phyloP scores from a whole-genome alignment of 2,113 vertebrate species.

The Dipodomys ordii region DNA sequence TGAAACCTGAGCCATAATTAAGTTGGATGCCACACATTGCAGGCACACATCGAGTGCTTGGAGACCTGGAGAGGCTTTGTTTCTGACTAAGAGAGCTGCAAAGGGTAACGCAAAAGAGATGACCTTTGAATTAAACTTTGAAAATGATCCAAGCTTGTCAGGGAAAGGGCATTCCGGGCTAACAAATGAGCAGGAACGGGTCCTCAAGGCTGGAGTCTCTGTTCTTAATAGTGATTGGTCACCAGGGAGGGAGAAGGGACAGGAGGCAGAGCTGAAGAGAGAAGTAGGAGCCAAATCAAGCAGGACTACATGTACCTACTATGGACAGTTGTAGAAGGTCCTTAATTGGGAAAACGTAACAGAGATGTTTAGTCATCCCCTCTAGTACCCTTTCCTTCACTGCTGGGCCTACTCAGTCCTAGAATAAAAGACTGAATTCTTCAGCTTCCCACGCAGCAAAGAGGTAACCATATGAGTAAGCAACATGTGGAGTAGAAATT shows the following conservation, averaged over 20 bases:
- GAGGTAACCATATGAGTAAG: background rate
- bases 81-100: background rate
- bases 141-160: slow-evolving; percentile 64
- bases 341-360: background rate
- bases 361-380: background rate
- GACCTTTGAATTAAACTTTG: slow-evolving; percentile 64
- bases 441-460: background rate
- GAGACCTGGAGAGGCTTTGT: background rate
- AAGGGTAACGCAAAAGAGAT: background rate
- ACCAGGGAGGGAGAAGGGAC: background rate
- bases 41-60: rapidly evolving
- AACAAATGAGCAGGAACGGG: background rate
- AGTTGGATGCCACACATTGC: background rate
- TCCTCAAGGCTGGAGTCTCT: background rate
- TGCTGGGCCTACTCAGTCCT: background rate
- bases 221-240: background rate
- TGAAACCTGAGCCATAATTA: background rate
- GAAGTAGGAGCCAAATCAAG: background rate
- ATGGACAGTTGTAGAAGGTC: background rate
- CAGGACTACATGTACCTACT: background rate
- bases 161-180: slow-evolving; percentile 36
- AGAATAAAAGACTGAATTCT: background rate
- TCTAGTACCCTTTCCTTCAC: background rate
- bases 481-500: background rate
- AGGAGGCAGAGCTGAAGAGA: background rate